Base-by-base conservation (phyloP, 2,888 invertebrate species). In the Matsumyia berberina region DNA sequence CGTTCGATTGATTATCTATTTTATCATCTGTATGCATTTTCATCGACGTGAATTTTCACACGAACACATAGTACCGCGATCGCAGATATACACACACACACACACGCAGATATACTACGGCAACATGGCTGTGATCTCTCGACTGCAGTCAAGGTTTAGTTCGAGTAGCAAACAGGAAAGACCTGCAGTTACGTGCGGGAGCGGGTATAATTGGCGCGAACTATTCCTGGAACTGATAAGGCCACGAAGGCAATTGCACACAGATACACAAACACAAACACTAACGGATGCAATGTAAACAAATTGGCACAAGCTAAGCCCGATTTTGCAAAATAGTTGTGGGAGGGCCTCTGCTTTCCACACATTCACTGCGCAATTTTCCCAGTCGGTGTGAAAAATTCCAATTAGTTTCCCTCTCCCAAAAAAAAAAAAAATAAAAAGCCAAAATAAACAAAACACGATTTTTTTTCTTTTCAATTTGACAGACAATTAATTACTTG, bases 11-110 rank as follows among this genome's bases (percentile, higher is more conserved):
- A 51, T 69, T 81, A 78, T 86, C 85, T 53, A 53, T 35, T 66
- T 80, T 85, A 15, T 80, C 86, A 86, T 86, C 86, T 62, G 67
- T 76, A 76, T 55, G 70, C 86, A 86, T 86, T 85, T 81, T 87
- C 67, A 80, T 49, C 60, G 51, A 57, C 9, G n/a, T 69, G 39
- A 35, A 15, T 51, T 69, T 70, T 66, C 35, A 62, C 17, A 58
- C 64, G 69, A 37, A 33, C 15, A 46, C 37, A 77, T 70, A 72
- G 15, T 70, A 72, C 11, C 35, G 67, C 39, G 17, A 9, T 19
- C 19, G 33, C 11, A 31, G 8, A 37, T 53, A 51, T 24, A 24
- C 24, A 24, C 62, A 37, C 46, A 6, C 0, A 11, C 17, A 51
- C 42, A 19, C 29, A 15, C 1, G 29, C 6, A 49, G 9, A 11